Percentiles rank a stretch among this genome's conserved stretches.
Evolutionary conservation across 92 coral and sea anemone genomes (phyloP).

Genomic region (Montipora capitata): DNA sequence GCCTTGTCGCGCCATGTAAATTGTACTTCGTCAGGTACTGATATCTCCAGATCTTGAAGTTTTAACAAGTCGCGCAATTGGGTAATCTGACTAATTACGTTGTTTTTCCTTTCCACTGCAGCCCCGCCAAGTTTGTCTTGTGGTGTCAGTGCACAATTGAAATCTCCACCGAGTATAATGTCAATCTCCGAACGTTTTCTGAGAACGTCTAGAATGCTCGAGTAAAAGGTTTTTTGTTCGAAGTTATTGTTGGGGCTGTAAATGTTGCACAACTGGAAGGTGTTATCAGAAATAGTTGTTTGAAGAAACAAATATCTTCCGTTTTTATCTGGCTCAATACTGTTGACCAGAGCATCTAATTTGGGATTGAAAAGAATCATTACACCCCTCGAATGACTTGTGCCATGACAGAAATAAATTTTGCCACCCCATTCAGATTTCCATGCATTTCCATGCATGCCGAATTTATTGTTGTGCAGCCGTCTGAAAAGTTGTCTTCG

Average conservation of each 20-base stretch:
- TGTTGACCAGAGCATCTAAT: neutral
- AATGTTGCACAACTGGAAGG: neutral
- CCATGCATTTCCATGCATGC: slow-evolving; percentile 5
- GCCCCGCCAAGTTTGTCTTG: slow-evolving; percentile 5
- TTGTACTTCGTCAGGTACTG: neutral
- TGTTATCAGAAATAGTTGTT: neutral
- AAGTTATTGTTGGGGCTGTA: neutral
- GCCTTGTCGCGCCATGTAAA: neutral
- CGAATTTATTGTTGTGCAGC: neutral
- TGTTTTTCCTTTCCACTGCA: slow-evolving; percentile 26
- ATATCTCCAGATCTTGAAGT: neutral
- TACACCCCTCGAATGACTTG: slow-evolving; percentile 29
- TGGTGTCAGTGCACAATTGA: neutral
- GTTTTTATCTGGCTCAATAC: slow-evolving; percentile 2
- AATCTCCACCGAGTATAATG: neutral
- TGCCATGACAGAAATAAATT: slow-evolving; percentile 35
- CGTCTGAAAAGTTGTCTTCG: neutral
- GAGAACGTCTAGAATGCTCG: too few relatives aligned
- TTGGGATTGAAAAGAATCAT: slow-evolving; percentile 48
- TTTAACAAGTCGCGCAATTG: too few relatives aligned
- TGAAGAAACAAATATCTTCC: slow-evolving; percentile 2
- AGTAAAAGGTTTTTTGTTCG: too few relatives aligned
- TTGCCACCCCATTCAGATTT: slow-evolving; percentile 52
- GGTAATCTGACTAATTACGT: slow-evolving; percentile 3
- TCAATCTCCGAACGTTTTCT: neutral